These are phyloP conservation scores for Epinephelus moara DNA, from an alignment of 2,113 vertebrate species.

Conservation along the genomic window DNA sequence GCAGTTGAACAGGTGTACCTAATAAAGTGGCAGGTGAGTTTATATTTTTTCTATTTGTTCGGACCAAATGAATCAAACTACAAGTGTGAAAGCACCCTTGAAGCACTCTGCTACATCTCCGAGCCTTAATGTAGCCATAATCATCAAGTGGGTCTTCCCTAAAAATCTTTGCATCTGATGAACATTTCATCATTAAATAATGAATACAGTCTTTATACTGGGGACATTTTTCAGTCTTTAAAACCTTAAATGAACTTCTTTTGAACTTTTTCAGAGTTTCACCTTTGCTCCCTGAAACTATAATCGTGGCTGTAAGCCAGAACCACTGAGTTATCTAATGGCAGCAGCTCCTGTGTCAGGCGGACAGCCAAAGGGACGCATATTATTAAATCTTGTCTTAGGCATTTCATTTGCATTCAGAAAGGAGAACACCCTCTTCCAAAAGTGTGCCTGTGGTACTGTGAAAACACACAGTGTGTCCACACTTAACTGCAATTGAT, in stretches of 20 bases:
- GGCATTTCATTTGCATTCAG: slow-evolving; percentile 65
- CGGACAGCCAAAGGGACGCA: slow-evolving; percentile 43
- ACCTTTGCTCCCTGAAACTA: slow-evolving; percentile 51
- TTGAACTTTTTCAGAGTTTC: slow-evolving; percentile 19
- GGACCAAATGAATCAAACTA: not conserved
- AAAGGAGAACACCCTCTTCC: slow-evolving; percentile 29
- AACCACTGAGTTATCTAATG: slow-evolving; percentile 43
- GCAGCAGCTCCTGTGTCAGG: slow-evolving; percentile 30
- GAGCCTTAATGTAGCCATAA: not conserved
- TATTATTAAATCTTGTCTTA: slow-evolving; percentile 44
- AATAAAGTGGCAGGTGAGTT: no score
- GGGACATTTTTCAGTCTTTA: not conserved
- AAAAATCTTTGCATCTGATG: not conserved
- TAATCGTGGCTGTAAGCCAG: slow-evolving; percentile 35
- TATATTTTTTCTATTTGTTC: not conserved
- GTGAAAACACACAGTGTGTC: slow-evolving; percentile 28
- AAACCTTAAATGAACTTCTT: slow-evolving; percentile 30
- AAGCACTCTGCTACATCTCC: not conserved
- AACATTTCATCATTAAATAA: slow-evolving; percentile 2
- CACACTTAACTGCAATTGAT: slow-evolving; percentile 49
- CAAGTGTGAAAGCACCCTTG: not conserved
- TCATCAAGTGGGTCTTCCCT: not conserved
- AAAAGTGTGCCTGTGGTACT: slow-evolving; percentile 47
- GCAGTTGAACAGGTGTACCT: no score
- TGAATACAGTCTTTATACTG: not conserved